Evolutionary conservation across 2,888 invertebrate genomes (phyloP), one percentile per base, ranked within the genome.

Genomic region (Deroplatys truncata): DNA sequence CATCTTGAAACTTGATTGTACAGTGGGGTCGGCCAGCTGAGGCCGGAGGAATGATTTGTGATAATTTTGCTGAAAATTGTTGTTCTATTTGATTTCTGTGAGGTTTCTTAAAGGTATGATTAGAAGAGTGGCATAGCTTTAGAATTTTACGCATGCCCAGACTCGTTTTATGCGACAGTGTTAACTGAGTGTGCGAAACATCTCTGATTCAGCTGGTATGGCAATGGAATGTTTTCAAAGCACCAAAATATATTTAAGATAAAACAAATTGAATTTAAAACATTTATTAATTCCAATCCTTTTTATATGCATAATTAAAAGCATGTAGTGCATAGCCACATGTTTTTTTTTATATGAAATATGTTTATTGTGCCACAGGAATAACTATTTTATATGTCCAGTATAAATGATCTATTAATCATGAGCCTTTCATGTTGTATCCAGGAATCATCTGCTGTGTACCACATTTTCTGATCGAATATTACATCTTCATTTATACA

Each of bases 1-100:
- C 92, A 92, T 92, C 91, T 92, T 92, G 91, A 89, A 90, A 91
- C 90, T 85, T 90, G 90, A 91, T 90, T 90, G 90, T 89, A n/a
- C 56, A 28, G 35, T 85, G 28, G 88, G 90, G 88, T 88, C 90
- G 87, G 90, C 49, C 89, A 84, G 85, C 88, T 89, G 88, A 89
- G 89, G 86, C 86, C 85, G 89, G 84, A 88, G 90, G 28, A 89
- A 90, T 90, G 90, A 90, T 90, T 90, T 90, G 90, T 88, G 85
- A 88, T 89, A 72, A 72, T 72, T 72, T 89, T 87, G 88, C 83
- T 89, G 86, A 31, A 84, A 88, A 89, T 90, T 87, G 88, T 87
- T 90, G 56, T 72, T 72, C 56, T 20, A 25, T 20, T 72, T 72
- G 20, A 72, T 72, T 9, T 72, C 56, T 20, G 56, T 72, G 56